Evolutionary conservation across 2,888 invertebrate genomes (phyloP).

Genomic region (Melanargia galathea): DNA sequence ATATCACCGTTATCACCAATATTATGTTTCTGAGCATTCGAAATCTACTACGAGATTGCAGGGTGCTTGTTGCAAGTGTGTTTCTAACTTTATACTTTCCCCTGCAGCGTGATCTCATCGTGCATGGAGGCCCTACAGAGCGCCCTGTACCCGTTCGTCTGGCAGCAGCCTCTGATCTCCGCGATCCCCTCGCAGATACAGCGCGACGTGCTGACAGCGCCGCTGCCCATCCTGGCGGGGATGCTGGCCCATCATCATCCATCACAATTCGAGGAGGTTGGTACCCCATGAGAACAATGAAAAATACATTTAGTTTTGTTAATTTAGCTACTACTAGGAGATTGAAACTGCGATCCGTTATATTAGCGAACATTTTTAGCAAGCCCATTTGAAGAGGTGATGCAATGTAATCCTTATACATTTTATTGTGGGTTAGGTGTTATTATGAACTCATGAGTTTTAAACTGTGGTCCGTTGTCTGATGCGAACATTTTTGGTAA

Average conservation of each 20-base stretch:
- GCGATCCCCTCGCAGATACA: constrained; percentile 87
- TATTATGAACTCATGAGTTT: too few relatives aligned
- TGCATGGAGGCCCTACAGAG: constrained; percentile 89
- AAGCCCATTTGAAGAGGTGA: too few relatives aligned
- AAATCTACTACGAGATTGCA: too few relatives aligned
- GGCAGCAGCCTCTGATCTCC: constrained; percentile 92
- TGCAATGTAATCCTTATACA: too few relatives aligned
- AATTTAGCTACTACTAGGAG: too few relatives aligned
- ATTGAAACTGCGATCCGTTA: too few relatives aligned
- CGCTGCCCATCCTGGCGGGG: constrained; percentile 90
- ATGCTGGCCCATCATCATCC: constrained; percentile 66
- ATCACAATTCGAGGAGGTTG: constrained; percentile 60
- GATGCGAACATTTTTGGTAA: neutral
- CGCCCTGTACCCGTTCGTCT: constrained; percentile 90
- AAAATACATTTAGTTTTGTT: too few relatives aligned
- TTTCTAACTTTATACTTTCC: neutral
- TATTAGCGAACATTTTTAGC: too few relatives aligned
- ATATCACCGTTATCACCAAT: too few relatives aligned
- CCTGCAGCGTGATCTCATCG: constrained; percentile 84
- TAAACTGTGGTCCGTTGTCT: neutral
- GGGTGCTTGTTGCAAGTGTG: too few relatives aligned
- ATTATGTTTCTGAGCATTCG: neutral
- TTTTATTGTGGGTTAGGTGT: too few relatives aligned
- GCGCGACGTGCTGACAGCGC: constrained; percentile 86
- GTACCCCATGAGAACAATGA: too few relatives aligned